Conservation (phyloP, 2,797 vertebrate species). For the Serranus cabrilla region DNA sequence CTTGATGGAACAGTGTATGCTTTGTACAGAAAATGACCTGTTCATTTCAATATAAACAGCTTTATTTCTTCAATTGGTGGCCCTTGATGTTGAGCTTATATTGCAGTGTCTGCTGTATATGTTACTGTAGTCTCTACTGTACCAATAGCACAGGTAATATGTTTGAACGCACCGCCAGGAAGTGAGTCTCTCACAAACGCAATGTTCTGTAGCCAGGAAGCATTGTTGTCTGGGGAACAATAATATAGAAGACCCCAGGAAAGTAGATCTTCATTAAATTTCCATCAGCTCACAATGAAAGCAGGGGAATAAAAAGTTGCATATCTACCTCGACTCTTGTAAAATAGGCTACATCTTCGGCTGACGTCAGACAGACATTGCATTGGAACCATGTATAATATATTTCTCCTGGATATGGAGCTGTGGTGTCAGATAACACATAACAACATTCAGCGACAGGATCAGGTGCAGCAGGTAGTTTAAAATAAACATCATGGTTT, state of each 20-base stretch:
- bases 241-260: not conserved
- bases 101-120: not conserved
- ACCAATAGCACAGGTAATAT: constrained; percentile 11
- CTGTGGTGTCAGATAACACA: constrained; percentile 3
- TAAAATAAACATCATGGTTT: constrained; percentile 19
- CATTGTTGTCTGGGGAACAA: constrained; percentile 8
- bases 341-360: constrained; percentile 12
- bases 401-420: not conserved
- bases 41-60: constrained; percentile 12
- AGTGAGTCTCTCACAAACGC: constrained; percentile 7
- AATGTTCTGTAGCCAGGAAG: constrained; percentile 11
- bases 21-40: constrained; percentile 17
- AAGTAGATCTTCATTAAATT: constrained; percentile 17
- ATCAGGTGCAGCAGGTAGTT: not conserved
- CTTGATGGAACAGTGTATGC: constrained; percentile 2
- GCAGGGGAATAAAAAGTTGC: not conserved
- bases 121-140: not conserved
- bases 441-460: constrained; percentile 9
- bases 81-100: not conserved
- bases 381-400: not conserved
- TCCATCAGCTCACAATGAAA: constrained; percentile 18
- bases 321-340: not conserved
- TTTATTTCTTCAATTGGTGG: constrained; percentile 3
- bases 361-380: constrained; percentile 4
- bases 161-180: constrained; percentile 19